These are phyloP conservation scores for Notarius quadriscutis DNA, from an alignment of 2,113 vertebrate species.

Conservation along the genomic window DNA sequence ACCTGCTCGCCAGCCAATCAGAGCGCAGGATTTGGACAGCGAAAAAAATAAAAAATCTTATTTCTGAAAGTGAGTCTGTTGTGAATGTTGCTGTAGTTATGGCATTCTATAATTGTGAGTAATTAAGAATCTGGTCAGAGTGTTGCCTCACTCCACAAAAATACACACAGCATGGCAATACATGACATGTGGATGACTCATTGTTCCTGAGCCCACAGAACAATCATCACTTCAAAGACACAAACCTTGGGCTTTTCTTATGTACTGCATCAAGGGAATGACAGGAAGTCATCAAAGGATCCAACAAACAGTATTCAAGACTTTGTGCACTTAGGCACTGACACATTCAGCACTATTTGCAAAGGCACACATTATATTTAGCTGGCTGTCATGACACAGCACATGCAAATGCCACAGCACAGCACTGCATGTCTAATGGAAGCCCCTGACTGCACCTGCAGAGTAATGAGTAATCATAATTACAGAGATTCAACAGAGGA, in stretches of 20 bases:
- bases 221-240: conserved; percentile 49
- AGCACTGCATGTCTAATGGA: conserved; percentile 1
- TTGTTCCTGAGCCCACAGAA: conserved; percentile 48
- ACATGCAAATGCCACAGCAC: conserved; percentile 14
- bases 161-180: conserved; percentile 49
- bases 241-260: conserved; percentile 38
- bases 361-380: conserved; percentile 20
- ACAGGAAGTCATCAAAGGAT: conserved; percentile 13
- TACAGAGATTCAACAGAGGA: neutral
- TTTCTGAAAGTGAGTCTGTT: neutral
- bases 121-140: conserved; percentile 47
- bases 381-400: conserved; percentile 18
- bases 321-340: neutral
- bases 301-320: conserved; percentile 4
- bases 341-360: conserved; percentile 18
- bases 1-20: too few species aligned
- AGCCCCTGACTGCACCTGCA: conserved; percentile 20
- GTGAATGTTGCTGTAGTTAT: conserved; percentile 5
- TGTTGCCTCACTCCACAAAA: conserved; percentile 47
- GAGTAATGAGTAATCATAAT: conserved; percentile 14
- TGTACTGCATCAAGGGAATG: conserved; percentile 12
- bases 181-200: conserved; percentile 54
- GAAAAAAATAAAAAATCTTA: neutral
- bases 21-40: too few species aligned
- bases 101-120: conserved; percentile 29